These are phyloP conservation scores for Aricia artaxerxes DNA, from an alignment of 2,888 invertebrate genomes.

Conservation along the genomic window DNA sequence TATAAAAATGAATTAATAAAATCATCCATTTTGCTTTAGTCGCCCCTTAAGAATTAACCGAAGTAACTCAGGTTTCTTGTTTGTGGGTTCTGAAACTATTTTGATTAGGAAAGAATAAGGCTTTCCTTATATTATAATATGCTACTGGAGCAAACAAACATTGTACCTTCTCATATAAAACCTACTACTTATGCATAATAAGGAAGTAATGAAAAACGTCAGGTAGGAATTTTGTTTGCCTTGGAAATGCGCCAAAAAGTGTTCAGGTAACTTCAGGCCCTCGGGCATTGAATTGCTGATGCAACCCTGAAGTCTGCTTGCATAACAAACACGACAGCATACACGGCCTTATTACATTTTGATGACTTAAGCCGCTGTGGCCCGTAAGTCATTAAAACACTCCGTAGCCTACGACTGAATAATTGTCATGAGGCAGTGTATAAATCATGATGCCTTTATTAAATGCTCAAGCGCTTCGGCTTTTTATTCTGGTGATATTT, in stretches of 20 bases:
- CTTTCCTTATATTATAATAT: not conserved
- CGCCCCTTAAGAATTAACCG: too few species aligned
- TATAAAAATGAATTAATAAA: too few species aligned
- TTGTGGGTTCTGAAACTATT: not conserved
- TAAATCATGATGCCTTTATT: not conserved
- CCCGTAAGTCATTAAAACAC: not conserved
- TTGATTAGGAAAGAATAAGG: not conserved
- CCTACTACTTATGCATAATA: not conserved
- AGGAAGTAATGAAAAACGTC: not conserved
- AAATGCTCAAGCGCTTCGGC: too few species aligned
- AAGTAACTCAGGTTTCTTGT: too few species aligned
- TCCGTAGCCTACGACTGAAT: not conserved
- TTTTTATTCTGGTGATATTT: too few species aligned
- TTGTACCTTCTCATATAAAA: not conserved
- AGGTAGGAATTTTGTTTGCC: not conserved
- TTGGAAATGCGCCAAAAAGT: not conserved
- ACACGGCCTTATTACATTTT: constrained; percentile 6
- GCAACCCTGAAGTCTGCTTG: constrained; percentile 5
- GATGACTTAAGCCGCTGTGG: not conserved
- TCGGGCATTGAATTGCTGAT: constrained; percentile 6
- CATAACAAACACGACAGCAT: not conserved
- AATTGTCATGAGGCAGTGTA: not conserved
- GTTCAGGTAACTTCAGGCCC: not conserved
- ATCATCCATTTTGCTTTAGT: too few species aligned
- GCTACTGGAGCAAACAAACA: not conserved